Percentiles rank a stretch among this genome's conserved stretches.
phyloP scores from a whole-genome alignment of 2,888 invertebrate species.

The Copidosoma aretas region DNA sequence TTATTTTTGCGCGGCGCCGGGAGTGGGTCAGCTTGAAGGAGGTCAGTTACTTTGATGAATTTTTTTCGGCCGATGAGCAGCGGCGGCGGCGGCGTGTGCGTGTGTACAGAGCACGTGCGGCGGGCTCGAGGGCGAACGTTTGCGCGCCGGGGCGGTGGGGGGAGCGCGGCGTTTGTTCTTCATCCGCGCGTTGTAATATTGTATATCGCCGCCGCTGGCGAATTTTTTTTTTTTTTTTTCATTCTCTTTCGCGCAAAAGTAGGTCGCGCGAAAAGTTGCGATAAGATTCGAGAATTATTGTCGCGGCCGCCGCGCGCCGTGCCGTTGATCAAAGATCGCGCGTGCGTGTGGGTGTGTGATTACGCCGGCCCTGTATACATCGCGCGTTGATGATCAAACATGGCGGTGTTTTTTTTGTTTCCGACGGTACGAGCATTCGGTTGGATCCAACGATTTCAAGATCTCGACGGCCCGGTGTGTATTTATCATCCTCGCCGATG shows the following conservation, averaged over 20 bases:
- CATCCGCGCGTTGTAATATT: neutral
- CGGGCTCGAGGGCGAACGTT: neutral
- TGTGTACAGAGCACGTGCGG: too few species aligned
- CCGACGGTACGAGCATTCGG: too few species aligned
- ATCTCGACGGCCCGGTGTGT: too few species aligned
- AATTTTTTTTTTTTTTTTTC: neutral
- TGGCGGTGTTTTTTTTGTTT: too few species aligned
- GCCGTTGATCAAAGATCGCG: neutral
- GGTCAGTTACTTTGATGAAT: conserved; percentile 1
- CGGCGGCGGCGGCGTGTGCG: neutral
- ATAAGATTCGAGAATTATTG: neutral
- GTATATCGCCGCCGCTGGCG: neutral
- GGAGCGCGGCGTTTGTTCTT: neutral
- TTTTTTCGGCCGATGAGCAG: neutral
- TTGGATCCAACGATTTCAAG: too few species aligned
- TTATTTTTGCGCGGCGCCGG: neutral
- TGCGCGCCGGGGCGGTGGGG: too few species aligned
- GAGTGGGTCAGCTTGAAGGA: neutral
- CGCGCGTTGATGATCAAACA: too few species aligned
- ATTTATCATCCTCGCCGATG: too few species aligned
- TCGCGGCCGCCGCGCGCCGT: neutral
- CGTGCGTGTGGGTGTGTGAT: too few species aligned
- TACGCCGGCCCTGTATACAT: too few species aligned
- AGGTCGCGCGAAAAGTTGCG: neutral
- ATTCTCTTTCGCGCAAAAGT: neutral